Percentiles rank a stretch among this genome's conserved stretches.
Evolutionary conservation across 2,888 invertebrate species (phyloP).

Genomic region (Ennomos quercinarius): DNA sequence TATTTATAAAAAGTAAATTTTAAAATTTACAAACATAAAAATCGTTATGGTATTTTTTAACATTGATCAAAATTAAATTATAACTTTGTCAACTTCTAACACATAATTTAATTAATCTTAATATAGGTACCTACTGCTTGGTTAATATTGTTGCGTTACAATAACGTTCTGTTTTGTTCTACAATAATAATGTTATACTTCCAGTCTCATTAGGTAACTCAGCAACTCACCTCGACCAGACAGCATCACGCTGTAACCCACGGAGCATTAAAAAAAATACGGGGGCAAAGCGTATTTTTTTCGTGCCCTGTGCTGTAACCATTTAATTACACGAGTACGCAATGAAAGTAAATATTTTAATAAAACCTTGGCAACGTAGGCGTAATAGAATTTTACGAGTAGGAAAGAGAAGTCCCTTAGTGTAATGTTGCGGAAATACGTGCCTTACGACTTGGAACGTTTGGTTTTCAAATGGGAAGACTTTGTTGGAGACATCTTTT

Average conservation of each 20-base stretch:
- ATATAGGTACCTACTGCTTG: too few species aligned
- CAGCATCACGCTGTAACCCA: conserved; percentile 5
- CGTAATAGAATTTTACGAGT: conserved; percentile 27
- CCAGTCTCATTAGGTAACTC: conserved; percentile 30
- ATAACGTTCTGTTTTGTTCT: neutral
- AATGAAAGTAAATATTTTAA: conserved; percentile 11
- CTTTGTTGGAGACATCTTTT: conserved; percentile 9
- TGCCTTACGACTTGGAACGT: conserved; percentile 18
- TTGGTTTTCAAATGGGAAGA: conserved; percentile 18
- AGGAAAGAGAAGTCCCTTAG: conserved; percentile 12
- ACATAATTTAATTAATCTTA: too few species aligned
- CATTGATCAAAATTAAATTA: too few species aligned
- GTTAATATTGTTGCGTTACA: neutral
- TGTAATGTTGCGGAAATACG: conserved; percentile 27
- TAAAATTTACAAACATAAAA: too few species aligned
- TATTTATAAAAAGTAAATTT: too few species aligned
- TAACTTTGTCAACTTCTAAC: too few species aligned
- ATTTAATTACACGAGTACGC: conserved; percentile 6
- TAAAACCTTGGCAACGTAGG: conserved; percentile 18
- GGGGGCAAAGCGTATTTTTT: too few species aligned
- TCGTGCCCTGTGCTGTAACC: too few species aligned
- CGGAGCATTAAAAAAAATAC: too few species aligned
- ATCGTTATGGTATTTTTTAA: too few species aligned
- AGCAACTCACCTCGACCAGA: conserved; percentile 16
- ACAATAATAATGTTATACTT: conserved; percentile 7